Evolutionary conservation across 92 coral and sea anemone species (phyloP), one percentile per base, ranked within the genome.

Genomic region (Siderastrea siderea): DNA sequence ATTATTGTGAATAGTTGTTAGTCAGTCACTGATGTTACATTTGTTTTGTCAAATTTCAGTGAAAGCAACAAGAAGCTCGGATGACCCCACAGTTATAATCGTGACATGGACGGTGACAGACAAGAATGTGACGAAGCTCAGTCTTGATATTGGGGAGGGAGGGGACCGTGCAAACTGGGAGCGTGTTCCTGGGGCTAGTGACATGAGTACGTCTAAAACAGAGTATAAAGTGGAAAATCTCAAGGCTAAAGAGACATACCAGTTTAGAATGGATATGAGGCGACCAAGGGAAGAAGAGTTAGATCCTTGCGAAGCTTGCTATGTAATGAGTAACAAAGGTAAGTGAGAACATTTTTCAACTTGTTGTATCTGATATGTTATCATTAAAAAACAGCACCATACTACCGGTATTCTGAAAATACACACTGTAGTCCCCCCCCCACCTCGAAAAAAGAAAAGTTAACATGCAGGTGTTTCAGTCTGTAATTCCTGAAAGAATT

Each of bases 181-280:
- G 19, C 48, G 61, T 46, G 92, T 92, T 4, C 57, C 65, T 0
- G 95, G 95, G 2, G 92, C 90, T 6, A 71, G 51, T 15, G 74
- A 77, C 9, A 58, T 92, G 49, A 71, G 63, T 1, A 66, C 7
- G 7, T 48, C 77, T 38, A 15, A 15, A 11, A 66, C 90, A 0
- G 75, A 80, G 59, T 85, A 88, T 54, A 67, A 17, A 17, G 95
- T 92, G 71, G 79, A 61, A 14, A 69, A 80, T 51, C 95, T 92
- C 4, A 17, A 84, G 2, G 88, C 90, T 7, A 90, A 68, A 55
- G 81, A 80, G 71, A 59, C 62, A 1, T 92, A 92, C 77, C 85
- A 46, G 77, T 92, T 92, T 51, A 69, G 92, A 65, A 10, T 92
- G 66, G 85, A 84, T 49, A 84, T 92, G 76, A 71, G 82, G 74